A percentile compares a stretch with the other conserved stretches of the same genome.
Evolutionary conservation across 2,888 invertebrate genomes (phyloP).

Genomic region (Diachrysia chrysitis): DNA sequence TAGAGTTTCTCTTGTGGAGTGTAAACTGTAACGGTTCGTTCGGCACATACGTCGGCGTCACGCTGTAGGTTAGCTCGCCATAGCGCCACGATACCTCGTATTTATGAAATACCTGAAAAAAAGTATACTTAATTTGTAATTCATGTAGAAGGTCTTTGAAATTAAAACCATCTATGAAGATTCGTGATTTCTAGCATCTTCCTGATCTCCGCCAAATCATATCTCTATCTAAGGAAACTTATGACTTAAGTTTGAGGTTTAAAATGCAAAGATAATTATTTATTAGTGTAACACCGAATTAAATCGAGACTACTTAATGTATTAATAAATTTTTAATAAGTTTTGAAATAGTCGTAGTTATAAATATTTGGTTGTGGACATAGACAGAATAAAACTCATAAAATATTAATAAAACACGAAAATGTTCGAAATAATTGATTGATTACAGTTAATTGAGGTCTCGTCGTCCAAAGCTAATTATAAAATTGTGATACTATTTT

Average conservation of each 20-base stretch:
- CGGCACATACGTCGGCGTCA: constrained; percentile 93
- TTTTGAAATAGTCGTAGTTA: not conserved
- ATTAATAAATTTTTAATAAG: not conserved
- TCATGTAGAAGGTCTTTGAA: constrained; percentile 16
- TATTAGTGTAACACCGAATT: not conserved
- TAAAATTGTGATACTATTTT: not conserved
- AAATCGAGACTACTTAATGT: not conserved
- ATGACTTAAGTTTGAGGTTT: too few species aligned
- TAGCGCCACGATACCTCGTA: constrained; percentile 92
- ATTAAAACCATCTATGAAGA: not conserved
- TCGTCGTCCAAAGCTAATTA: not conserved
- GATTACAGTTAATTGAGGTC: not conserved
- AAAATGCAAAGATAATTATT: not conserved
- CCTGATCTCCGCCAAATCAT: too few species aligned
- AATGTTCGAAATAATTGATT: too few species aligned
- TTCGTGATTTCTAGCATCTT: too few species aligned
- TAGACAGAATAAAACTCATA: not conserved
- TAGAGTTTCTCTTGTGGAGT: constrained; percentile 78
- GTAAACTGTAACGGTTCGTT: constrained; percentile 92
- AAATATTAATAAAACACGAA: not conserved
- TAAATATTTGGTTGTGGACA: not conserved
- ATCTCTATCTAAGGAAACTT: too few species aligned
- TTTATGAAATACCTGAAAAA: constrained; percentile 92
- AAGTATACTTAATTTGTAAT: constrained; percentile 23
- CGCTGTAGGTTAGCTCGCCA: constrained; percentile 91